Base-by-base conservation (phyloP, 2,113 vertebrate species). In the Microcebus griseorufus region DNA sequence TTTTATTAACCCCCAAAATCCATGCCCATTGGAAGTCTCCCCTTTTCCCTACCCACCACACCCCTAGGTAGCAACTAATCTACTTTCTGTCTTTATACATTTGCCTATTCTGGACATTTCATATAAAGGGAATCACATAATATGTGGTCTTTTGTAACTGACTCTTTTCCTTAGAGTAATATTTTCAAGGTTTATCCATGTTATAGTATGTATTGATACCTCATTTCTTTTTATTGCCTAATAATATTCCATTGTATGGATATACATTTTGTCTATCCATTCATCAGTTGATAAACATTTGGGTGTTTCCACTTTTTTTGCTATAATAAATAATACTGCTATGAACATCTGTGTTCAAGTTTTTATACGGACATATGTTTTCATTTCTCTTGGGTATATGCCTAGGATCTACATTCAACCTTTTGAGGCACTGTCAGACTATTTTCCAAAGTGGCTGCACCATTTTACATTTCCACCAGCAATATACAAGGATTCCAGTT, bases 241-340 rank as follows among this genome's bases (percentile, higher is more conserved):
- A 42, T 91, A 51, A 13, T 79, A 45, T 16, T 81, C 60, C n/a
- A 13, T 65, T 62, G 4, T 55, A 7, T 37, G 37, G 58, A 25
- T 80, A 9, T 29, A 37, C 45, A 39, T 86, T 76, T 93, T 95
- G 10, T 70, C 91, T 65, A 72, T 37, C 12, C 18, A 39, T 27
- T 72, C 29, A 5, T 75, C 34, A 25, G 37, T 51, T 79, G 62
- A 62, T 83, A 39, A 37, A 51, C 60, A 58, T 88, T 80, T 84
- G 58, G 29, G 22, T 80, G 16, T 72, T 94, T 45, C 62, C 11
- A 51, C 64, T 25, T 81, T 78, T 25, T 25, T 88, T 37, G 5
- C 73, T 90, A 4, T 87, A 90, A 53, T 85, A 86, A 86, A 65
- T 94, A 90, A 51, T 65, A n/a, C 55, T 86, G 14, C 67, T 70